Evolutionary conservation across 2,797 vertebrate species (phyloP), one percentile per base, ranked within the genome.

Genomic region (Myotis pilosus): DNA sequence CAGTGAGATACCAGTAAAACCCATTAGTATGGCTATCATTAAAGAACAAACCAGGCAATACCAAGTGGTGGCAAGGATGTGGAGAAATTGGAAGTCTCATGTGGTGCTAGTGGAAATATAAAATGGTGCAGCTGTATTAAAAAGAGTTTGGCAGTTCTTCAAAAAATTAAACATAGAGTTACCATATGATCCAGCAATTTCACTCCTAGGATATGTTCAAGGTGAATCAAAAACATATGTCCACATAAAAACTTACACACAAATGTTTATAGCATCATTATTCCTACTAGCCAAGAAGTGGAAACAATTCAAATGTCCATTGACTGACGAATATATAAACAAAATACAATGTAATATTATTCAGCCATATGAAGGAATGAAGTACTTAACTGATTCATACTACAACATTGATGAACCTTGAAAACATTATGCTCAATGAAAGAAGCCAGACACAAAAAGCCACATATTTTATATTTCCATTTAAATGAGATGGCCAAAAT

Each of bases 71-170:
- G 83, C 83, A 92, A 95, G 75, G 89, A 89, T 74, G n/a, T 44
- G 36, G 89, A 84, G 75, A 95, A 92, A 53, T 5, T 84, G 76
- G 51, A 95, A 69, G 44, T 28, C 80, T 87, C 8, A 3, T 30
- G 30, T 3, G 4, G 66, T 95, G 49, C 87, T 78, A 12, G 85
- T 91, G 74, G 91, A 64, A 92, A 75, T 71, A 85, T 78, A 86
- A 91, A 92, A 66, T 38, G 55, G 38, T 74, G 19, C 75, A 89
- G 86, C 83, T 95, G 41, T 74, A 87, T 81, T 81, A 57, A 87
- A 95, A 96, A 85, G 9, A 82, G 28, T 87, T 92, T 89, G 87
- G 71, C 96, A 92, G 38, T n/a, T 90, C 74, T 86, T 92, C 44
- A 94, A 62, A 76, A 89, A 75, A 84, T 92, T 78, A 80, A 80